These are phyloP conservation scores for Eublepharis macularius DNA, from an alignment of 2,113 vertebrate species.

Conservation along the genomic window DNA sequence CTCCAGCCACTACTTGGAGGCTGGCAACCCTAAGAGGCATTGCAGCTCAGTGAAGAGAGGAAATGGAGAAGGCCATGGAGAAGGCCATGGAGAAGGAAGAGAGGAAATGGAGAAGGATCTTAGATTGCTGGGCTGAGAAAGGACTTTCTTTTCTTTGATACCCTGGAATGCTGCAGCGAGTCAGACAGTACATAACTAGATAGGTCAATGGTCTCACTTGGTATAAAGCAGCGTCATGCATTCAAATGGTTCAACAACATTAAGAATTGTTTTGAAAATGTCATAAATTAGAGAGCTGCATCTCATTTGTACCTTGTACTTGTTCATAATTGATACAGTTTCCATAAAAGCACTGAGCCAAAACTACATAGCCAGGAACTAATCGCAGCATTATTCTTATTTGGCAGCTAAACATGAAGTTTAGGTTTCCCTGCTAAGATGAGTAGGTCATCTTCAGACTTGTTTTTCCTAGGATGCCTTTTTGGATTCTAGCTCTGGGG, in stretches of 20 bases:
- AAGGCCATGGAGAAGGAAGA: too few relatives aligned
- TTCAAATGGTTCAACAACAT: neutral
- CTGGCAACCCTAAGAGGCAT: too few relatives aligned
- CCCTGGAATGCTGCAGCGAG: too few relatives aligned
- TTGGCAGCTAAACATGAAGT: neutral
- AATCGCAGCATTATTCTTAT: neutral
- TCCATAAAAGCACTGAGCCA: neutral
- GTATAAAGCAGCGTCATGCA: too few relatives aligned
- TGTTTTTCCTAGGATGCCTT: constrained; percentile 8
- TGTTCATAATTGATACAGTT: neutral
- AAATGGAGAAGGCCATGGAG: too few relatives aligned
- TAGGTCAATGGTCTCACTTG: too few relatives aligned
- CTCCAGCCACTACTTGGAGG: too few relatives aligned
- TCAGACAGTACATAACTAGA: too few relatives aligned
- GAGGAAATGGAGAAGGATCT: too few relatives aligned
- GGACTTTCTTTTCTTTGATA: too few relatives aligned
- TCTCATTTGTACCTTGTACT: neutral
- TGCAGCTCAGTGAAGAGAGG: too few relatives aligned
- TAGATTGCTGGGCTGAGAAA: too few relatives aligned
- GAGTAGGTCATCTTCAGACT: constrained; percentile 8
- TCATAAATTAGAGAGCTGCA: neutral
- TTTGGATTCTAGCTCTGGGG: constrained; percentile 7
- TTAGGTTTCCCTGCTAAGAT: neutral
- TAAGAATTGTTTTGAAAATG: neutral
- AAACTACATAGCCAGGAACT: neutral